Base-by-base conservation (phyloP, 2,113 vertebrate genomes). In the Geococcyx californianus region DNA sequence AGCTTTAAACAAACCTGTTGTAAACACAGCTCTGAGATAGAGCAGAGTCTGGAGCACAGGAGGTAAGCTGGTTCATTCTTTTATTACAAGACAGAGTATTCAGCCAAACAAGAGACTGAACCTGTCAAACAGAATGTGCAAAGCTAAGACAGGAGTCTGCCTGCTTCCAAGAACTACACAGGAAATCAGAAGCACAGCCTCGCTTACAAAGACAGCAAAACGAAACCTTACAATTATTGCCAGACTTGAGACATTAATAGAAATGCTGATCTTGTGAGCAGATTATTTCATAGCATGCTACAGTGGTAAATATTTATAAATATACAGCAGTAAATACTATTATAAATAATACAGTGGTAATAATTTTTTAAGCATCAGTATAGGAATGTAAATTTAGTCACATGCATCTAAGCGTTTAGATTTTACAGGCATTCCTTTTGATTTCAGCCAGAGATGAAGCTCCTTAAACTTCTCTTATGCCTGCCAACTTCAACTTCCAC, bases 1-100 rank as follows among this genome's bases (percentile, higher is more conserved):
- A 69, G 73, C 51, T 82, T 95, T 93, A 95, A 93, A 84, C 84
- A 92, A 96, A 90, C 55, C 84, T 67, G n/a, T 33, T 75, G 58
- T 79, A 89, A 89, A 81, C 40, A 63, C 51, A 90, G 6, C 47
- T 20, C 38, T 87, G 93, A 96, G 92, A 96, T 56, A 95, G 96
- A 74, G 25, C 95, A 96, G 92, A 86, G 93, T 78, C 64, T 77
- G 70, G 79, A 90, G 88, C 72, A 68, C 5, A 6, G 73, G 70
- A 93, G 69, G 89, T 29, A 87, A 90, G 86, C n/a, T 25, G 44
- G 21, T 40, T 77, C 36, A 26, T 79, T 74, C 68, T 62, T 95
- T 72, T 40, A 77, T 69, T 69, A 72, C 67, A 77, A 72, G 80
- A 56, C 59, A 76, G 93, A 94, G 49, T 16, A 56, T 31, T 49